Evolutionary conservation across 2,888 invertebrate genomes (phyloP).

Genomic region (Calephelis perditalis): DNA sequence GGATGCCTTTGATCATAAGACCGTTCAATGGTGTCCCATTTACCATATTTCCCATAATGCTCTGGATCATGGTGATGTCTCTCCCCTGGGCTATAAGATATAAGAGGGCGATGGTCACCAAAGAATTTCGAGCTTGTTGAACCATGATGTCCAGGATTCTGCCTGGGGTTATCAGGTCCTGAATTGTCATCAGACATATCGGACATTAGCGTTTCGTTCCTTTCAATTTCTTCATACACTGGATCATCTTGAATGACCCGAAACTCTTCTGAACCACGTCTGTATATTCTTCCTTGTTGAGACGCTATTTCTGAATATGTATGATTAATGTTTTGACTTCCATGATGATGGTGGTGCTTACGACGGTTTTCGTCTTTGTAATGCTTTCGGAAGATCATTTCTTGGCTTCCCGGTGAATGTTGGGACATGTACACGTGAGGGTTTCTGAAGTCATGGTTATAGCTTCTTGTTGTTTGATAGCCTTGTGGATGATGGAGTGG

Average conservation of each 20-base stretch:
- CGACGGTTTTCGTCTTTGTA: slow-evolving; percentile 64
- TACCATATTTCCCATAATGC: slow-evolving; percentile 69
- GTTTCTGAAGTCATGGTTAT: slow-evolving; percentile 69
- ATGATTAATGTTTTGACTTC: slow-evolving; percentile 81
- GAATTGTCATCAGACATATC: slow-evolving; percentile 87
- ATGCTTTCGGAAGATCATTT: slow-evolving; percentile 69
- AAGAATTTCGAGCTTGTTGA: slow-evolving; percentile 83
- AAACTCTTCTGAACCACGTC: slow-evolving; percentile 76
- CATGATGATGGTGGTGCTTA: slow-evolving; percentile 74
- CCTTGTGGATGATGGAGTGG: slow-evolving; percentile 63
- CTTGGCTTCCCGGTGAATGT: slow-evolving; percentile 66
- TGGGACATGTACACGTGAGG: slow-evolving; percentile 72
- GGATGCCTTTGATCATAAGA: slow-evolving; percentile 64
- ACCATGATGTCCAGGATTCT: slow-evolving; percentile 79
- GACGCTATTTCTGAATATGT: slow-evolving; percentile 86
- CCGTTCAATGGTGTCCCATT: slow-evolving; percentile 74
- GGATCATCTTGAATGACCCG: slow-evolving; percentile 84
- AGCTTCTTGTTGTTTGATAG: slow-evolving; percentile 65
- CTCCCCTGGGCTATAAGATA: slow-evolving; percentile 86
- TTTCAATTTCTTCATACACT: slow-evolving; percentile 89
- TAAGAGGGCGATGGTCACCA: slow-evolving; percentile 88
- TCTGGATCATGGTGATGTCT: slow-evolving; percentile 71
- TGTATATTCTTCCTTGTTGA: slow-evolving; percentile 67
- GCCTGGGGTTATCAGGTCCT: slow-evolving; percentile 82
- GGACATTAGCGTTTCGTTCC: slow-evolving; percentile 84